These are phyloP conservation scores for Iselma pallidipennis DNA, from an alignment of 2,888 invertebrate species.

Conservation along the genomic window DNA sequence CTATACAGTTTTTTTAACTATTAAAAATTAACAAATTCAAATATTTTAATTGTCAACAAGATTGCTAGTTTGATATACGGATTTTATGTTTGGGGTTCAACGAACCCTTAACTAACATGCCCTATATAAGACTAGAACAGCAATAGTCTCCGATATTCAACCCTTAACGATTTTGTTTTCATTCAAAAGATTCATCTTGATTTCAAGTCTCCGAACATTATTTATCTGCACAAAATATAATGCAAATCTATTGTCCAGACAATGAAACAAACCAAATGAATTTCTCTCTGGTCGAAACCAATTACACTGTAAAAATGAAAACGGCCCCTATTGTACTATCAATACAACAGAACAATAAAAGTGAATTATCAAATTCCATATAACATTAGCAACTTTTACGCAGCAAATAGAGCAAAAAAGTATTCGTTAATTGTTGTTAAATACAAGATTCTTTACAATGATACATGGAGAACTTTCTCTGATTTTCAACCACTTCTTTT, in stretches of 20 bases:
- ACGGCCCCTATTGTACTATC: slow-evolving; percentile 10
- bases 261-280: slow-evolving; percentile 3
- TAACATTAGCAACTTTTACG: not conserved
- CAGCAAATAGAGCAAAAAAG: slow-evolving; percentile 16
- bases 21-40: not conserved
- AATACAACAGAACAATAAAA: slow-evolving; percentile 18
- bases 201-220: not conserved
- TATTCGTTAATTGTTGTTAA: not conserved
- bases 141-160: slow-evolving; percentile 21
- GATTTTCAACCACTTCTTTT: no score
- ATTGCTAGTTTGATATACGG: slow-evolving; percentile 7
- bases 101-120: slow-evolving; percentile 21
- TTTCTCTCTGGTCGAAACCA: not conserved
- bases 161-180: slow-evolving; percentile 24
- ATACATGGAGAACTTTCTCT: slow-evolving; percentile 5
- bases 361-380: slow-evolving; percentile 13
- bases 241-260: not conserved
- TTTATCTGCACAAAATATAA: not conserved
- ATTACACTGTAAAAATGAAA: slow-evolving; percentile 3
- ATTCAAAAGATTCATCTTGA: slow-evolving; percentile 2
- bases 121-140: slow-evolving; percentile 19
- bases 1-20: no score
- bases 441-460: slow-evolving; percentile 6
- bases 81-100: slow-evolving; percentile 19
- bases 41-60: not conserved